Base-by-base conservation (phyloP, 2,888 invertebrate genomes). In the Folsomia manolachei region DNA sequence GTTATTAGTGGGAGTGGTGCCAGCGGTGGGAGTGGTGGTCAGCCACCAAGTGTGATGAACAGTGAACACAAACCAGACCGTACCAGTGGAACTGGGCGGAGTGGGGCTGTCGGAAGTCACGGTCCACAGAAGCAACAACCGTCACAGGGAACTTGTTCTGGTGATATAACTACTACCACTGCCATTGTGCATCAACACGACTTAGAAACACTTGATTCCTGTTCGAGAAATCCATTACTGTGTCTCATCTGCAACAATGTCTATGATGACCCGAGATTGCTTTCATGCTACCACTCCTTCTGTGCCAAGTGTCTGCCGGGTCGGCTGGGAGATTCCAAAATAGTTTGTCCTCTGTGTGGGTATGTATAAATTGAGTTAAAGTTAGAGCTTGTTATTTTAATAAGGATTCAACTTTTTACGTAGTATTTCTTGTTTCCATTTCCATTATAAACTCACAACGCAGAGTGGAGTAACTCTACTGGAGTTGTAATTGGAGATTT, bases 241-340 rank as follows among this genome's bases (percentile, higher is more conserved):
- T 90, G 90, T 82, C 88, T 88, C 73, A 85, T 90, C 79, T 90
- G 90, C 82, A 88, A 89, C 81, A 88, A 89, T 82, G 89, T 89
- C 81, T 90, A 88, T 82, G 87, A 86, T 70, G 90, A 90, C 80
- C 90, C 90, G 1, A 88, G 90, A 80, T 87, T 90, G 67, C 84
- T 90, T 63, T 86, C 86, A 75, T 90, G 90, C 83, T 90, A 88
- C 82, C 90, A 90, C 83, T 89, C 89, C 63, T 90, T 90, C 83
- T 90, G 90, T 83, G 86, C 88, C 27, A 84, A 87, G 73, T 90
- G 90, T 83, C 83, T 90, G 74, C 86, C 87, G 65, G 88, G 88
- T 61, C 84, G 88, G 75, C 87, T 88, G 75, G 85, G 87, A 69
- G 89, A 90, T 81, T 86, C 87, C 69, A 87, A 88, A 81, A 83